Percentiles rank a stretch among this genome's conserved stretches.
Conservation (phyloP, 1,140 invertebrate genomes). For the Euwallacea similis region DNA sequence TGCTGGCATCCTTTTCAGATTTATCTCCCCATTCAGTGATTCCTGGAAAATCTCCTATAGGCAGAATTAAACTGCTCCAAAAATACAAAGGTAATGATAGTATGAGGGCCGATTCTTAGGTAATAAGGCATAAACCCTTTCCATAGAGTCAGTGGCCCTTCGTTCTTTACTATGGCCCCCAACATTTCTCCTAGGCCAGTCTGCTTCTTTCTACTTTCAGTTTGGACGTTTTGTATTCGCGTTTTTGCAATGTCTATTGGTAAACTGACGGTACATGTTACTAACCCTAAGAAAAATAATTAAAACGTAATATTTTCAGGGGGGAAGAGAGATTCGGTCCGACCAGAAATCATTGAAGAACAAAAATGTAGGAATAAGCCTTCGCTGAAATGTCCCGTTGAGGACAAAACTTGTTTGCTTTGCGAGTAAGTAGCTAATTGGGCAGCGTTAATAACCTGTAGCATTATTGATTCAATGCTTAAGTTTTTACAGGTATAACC, state of each 20-base stretch:
- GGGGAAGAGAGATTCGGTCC: background rate
- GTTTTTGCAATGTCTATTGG: conserved; percentile 99
- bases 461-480: background rate
- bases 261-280: conserved; percentile 96
- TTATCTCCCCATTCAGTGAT: no score
- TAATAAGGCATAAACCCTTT: conserved; percentile 99
- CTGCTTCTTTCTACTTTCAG: conserved; percentile 87
- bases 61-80: conserved; percentile 89
- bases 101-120: conserved; percentile 92
- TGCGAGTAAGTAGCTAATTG: conserved; percentile 97
- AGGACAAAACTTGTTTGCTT: conserved; percentile 54
- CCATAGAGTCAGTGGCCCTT: conserved; percentile 95
- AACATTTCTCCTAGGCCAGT: conserved; percentile 86
- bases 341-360: conserved; percentile 89
- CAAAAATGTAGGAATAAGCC: conserved; percentile 89
- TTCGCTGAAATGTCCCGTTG: conserved; percentile 73
- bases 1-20: no score
- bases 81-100: conserved; percentile 97
- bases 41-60: conserved; percentile 53
- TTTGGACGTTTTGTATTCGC: conserved; percentile 96
- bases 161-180: conserved; percentile 76
- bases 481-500: no score
- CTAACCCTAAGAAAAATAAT: conserved; percentile 64
- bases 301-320: background rate
- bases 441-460: conserved; percentile 88